Base-by-base conservation (phyloP, 2,113 vertebrate species). In the Perca flavescens region DNA sequence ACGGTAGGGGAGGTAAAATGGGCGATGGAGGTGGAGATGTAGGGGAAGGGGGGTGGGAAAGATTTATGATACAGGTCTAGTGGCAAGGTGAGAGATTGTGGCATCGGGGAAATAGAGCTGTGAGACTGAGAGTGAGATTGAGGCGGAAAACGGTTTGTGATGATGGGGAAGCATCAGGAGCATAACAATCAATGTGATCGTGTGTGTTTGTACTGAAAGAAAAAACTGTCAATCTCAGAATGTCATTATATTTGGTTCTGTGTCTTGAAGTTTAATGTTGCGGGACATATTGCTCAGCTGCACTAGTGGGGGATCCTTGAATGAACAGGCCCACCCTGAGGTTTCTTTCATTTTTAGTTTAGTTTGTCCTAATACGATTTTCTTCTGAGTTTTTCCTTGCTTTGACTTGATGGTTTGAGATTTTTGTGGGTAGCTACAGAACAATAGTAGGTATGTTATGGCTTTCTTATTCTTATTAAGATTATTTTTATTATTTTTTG, bases 51-150 rank as follows among this genome's bases (percentile, higher is more conserved):
- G 52, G 72, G 82, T 77, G 84, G 71, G 88, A 81, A 81, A 91
- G 90, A 94, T 94, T 92, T 89, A 94, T 93, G 92, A 91, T 82
- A 86, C 75, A 72, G 87, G 84, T 90, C 86, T 86, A 83, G 82
- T 85, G 88, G 84, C 14, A 67, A 85, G 71, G 87, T 87, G 89
- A 89, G 80, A 83, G 86, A 91, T 86, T 85, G 86, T 81, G 87
- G 75, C 85, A 88, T 62, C 6, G 14, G 74, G 88, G 90, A 77
- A 90, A 88, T 68, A 77, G 57, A 87, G 87, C 81, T 67, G 77
- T 85, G 89, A 83, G 79, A 88, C 68, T 46, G 82, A 77, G 77
- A 77, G 87, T 73, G 84, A 85, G 85, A 84, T 28, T 36, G 62
- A 69, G 58, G 58, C 6, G 5, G 77, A 60, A 73, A 86, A 74